Evolutionary conservation across 2,113 vertebrate genomes (phyloP).

Genomic region (Phaethon lepturus): DNA sequence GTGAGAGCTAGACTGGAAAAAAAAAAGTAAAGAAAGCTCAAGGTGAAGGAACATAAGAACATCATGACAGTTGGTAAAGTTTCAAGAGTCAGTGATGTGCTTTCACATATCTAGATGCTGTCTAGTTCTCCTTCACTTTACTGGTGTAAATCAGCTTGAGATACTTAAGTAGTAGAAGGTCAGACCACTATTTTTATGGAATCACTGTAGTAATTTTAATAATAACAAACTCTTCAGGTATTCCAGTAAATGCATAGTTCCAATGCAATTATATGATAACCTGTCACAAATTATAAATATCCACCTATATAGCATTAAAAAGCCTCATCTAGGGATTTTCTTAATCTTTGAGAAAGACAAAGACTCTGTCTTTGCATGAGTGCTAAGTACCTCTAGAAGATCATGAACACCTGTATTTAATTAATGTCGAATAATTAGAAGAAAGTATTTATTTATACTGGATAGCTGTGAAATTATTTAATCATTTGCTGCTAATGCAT

Average conservation of each 20-base stretch:
- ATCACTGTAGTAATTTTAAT: background rate
- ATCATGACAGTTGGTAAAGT: background rate
- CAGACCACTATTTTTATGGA: background rate
- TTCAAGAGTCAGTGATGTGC: background rate
- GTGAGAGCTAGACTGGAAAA: background rate
- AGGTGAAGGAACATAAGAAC: background rate
- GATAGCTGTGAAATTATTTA: background rate
- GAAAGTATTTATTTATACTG: background rate
- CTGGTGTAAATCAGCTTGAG: background rate
- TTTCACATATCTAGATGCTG: background rate
- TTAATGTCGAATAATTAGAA: background rate
- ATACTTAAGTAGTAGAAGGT: background rate
- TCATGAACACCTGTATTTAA: background rate
- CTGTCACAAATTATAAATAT: background rate
- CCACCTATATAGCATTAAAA: background rate
- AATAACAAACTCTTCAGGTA: background rate
- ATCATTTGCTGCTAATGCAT: background rate
- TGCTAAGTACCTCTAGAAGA: background rate
- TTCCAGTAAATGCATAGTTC: background rate
- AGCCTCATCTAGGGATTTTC: background rate
- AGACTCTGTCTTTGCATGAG: background rate
- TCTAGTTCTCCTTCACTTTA: background rate
- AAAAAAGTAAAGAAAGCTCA: background rate
- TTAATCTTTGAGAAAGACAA: background rate
- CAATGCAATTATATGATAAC: background rate